Base-by-base conservation (phyloP, 2,113 vertebrate genomes). In the Zosterops borbonicus region DNA sequence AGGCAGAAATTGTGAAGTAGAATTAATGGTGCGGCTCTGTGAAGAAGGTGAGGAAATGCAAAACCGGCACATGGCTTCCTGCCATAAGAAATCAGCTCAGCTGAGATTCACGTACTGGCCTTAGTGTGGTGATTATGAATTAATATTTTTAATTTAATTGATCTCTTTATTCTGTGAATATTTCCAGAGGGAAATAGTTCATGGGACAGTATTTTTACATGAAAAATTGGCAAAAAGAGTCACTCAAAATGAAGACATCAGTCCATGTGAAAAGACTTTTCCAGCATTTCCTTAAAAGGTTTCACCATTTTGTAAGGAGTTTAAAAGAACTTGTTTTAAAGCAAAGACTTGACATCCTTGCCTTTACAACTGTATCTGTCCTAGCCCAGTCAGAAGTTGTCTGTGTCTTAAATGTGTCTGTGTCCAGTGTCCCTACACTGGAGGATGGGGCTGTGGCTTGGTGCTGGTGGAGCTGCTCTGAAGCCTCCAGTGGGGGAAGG, bases 341-440 rank as follows among this genome's bases (percentile, higher is more conserved):
- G 49, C 52, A 35, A 42, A 68, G 58, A 22, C 22, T 46, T 41
- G 4, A 37, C 13, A 2, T 39, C 5, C 3, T 27, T 75, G 60
- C 55, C 59, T 50, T 74, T 8, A 20, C 10, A 12, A 2, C 12
- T 18, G 1, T 12, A 6, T n/a, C 62, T 86, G n/a, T 67, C 31
- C 35, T 22, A 1, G 20, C 19, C 12, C 4, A 6, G 9, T 5
- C 10, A 2, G 2, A 60, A 42, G 19, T 6, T 44, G 22, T 21
- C 29, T 24, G 0, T 64, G 20, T 49, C 53, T 62, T 46, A 60
- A 20, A 3, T 9, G 37, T 37, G 37, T 37, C 37, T 37, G 37
- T 37, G 37, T 37, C 37, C 37, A 37, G 37, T 62, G 70, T 50
- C 46, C 62, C 22, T 8, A 0, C 11, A 23, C 58, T 58, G 64